Conservation (phyloP, 2,113 vertebrate species). For the Sturnus vulgaris region DNA sequence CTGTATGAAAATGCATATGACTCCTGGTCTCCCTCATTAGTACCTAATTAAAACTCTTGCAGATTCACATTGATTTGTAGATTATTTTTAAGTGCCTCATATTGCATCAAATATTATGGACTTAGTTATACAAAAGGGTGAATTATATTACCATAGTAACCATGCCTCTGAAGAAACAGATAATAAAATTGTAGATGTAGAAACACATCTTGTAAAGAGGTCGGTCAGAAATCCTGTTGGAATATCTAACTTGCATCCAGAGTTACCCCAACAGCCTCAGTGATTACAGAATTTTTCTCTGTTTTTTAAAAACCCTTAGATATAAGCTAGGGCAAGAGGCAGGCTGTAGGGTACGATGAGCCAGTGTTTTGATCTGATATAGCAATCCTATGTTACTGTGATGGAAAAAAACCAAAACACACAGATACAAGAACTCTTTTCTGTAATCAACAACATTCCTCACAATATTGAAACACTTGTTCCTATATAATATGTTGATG, state of each 20-base stretch:
- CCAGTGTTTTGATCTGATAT: background rate
- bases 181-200: background rate
- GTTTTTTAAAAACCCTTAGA: background rate
- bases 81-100: background rate
- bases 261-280: background rate
- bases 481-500: background rate
- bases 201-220: background rate
- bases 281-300: background rate
- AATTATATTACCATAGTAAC: background rate
- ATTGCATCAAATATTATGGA: background rate
- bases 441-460: background rate
- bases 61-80: background rate
- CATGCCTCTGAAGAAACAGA: background rate
- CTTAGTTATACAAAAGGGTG: background rate
- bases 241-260: fast-evolving
- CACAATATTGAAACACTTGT: background rate
- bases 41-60: background rate
- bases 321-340: background rate
- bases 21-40: background rate
- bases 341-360: background rate
- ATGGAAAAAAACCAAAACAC: background rate
- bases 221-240: background rate
- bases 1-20: background rate
- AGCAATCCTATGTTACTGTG: background rate
- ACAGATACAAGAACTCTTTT: background rate